Evolutionary conservation across 2,888 invertebrate species (phyloP).

Genomic region (Polyploca ridens): DNA sequence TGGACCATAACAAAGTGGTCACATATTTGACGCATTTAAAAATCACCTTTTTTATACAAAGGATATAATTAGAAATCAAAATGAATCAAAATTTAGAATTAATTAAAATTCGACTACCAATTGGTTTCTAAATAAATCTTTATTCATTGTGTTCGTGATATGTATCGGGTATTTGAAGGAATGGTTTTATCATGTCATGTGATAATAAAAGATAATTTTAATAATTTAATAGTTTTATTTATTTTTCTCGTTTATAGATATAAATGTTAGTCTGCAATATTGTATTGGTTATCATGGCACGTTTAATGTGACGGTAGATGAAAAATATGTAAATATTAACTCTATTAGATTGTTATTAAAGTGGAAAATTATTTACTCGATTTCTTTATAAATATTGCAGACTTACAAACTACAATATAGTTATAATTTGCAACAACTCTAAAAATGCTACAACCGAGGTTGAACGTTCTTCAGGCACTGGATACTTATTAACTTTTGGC

Average conservation of each 20-base stretch:
- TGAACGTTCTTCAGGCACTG: conserved; percentile 10
- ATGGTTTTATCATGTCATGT: conserved; percentile 50
- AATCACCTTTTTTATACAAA: conserved; percentile 15
- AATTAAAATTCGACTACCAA: not conserved
- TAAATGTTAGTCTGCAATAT: not conserved
- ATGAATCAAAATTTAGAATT: not conserved
- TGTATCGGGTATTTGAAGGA: conserved; percentile 20
- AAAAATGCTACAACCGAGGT: not conserved
- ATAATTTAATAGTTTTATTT: conserved; percentile 37
- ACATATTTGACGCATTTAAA: not conserved
- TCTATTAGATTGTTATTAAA: too few relatives aligned
- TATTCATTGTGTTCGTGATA: conserved; percentile 7
- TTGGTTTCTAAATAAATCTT: conserved; percentile 15
- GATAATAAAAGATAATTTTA: conserved; percentile 59
- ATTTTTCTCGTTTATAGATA: not conserved
- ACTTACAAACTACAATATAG: conserved; percentile 21
- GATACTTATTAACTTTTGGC: conserved; percentile 27
- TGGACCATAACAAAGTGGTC: not conserved
- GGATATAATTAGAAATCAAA: conserved; percentile 17
- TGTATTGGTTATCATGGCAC: not conserved
- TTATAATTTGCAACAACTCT: conserved; percentile 1
- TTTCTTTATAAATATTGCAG: not conserved
- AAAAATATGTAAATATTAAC: not conserved
- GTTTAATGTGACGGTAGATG: not conserved
- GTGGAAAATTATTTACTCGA: too few relatives aligned